A percentile compares a stretch with the other conserved stretches of the same genome.
Evolutionary conservation across 2,888 invertebrate genomes (phyloP).

Genomic region (Dasysyrphus tricinctus): DNA sequence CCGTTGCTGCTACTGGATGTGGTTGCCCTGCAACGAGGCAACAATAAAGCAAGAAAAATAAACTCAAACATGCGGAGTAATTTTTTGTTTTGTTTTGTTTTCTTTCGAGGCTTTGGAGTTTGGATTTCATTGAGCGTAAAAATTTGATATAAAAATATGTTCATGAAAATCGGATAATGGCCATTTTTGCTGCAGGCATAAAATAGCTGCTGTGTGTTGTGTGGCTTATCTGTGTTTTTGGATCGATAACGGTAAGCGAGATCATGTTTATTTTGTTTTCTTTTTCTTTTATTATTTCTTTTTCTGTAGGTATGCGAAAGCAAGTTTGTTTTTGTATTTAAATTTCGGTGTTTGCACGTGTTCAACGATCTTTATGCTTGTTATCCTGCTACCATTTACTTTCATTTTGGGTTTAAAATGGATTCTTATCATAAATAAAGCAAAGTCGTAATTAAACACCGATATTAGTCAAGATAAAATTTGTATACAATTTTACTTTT

Average conservation of each 20-base stretch:
- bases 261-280: constrained; percentile 46
- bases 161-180: constrained; percentile 62
- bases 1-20: constrained; percentile 21
- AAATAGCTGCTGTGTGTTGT: constrained; percentile 2
- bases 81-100: background rate
- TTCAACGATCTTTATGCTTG: constrained; percentile 36
- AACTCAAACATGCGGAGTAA: background rate
- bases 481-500: background rate
- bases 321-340: background rate
- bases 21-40: constrained; percentile 38
- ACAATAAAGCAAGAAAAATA: constrained; percentile 2
- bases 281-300: constrained; percentile 1
- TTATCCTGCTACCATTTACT: constrained; percentile 22
- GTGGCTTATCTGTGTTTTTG: constrained; percentile 56
- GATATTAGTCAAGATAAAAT: constrained; percentile 35
- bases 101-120: constrained; percentile 19
- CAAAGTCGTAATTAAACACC: constrained; percentile 54
- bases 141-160: constrained; percentile 59
- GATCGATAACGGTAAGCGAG: constrained; percentile 60
- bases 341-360: constrained; percentile 48
- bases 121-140: constrained; percentile 67
- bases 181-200: constrained; percentile 27
- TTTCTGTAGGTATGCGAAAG: background rate
- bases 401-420: constrained; percentile 53
- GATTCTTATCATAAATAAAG: constrained; percentile 53